phyloP scores from a whole-genome alignment of 2,888 invertebrate genomes.

The Agonopterix subpropinquella region DNA sequence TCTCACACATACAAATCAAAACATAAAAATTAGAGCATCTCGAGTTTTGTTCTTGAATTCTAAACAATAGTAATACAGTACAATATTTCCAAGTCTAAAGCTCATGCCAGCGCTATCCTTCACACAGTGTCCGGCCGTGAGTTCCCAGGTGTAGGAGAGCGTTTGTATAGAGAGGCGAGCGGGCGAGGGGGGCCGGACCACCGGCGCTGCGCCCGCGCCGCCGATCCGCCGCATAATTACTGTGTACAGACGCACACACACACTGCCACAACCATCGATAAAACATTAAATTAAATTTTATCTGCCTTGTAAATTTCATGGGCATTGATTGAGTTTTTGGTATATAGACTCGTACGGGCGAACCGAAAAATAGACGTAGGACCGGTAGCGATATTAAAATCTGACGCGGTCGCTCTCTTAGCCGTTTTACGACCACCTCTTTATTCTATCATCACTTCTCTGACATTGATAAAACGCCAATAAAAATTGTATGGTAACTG shows the following conservation, averaged over 20 bases:
- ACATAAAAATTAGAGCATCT: conserved; percentile 16
- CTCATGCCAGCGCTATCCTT: conserved; percentile 32
- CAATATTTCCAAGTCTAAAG: conserved; percentile 36
- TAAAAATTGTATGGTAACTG: conserved; percentile 32
- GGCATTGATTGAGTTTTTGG: conserved; percentile 61
- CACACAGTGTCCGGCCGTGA: conserved; percentile 48
- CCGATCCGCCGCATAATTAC: conserved; percentile 69
- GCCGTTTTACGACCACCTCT: conserved; percentile 27
- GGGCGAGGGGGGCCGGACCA: conserved; percentile 50
- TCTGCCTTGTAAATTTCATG: conserved; percentile 69
- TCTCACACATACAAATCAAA: conserved; percentile 9
- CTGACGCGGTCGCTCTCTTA: conserved; percentile 37
- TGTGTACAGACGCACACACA: conserved; percentile 58
- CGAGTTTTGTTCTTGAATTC: conserved; percentile 20
- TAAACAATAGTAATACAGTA: conserved; percentile 33
- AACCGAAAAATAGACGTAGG: conserved; percentile 25
- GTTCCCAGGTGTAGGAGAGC: conserved; percentile 58
- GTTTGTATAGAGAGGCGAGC: conserved; percentile 26
- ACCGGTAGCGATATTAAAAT: conserved; percentile 56
- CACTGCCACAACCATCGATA: conserved; percentile 49
- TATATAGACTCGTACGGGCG: conserved; percentile 27
- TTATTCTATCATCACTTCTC: conserved; percentile 33
- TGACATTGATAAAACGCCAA: conserved; percentile 34
- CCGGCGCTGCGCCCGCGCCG: conserved; percentile 68
- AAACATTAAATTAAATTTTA: conserved; percentile 69